Evolutionary conservation across 2,888 invertebrate species (phyloP), one percentile per base, ranked within the genome.

Genomic region (Metallyticus violacea): DNA sequence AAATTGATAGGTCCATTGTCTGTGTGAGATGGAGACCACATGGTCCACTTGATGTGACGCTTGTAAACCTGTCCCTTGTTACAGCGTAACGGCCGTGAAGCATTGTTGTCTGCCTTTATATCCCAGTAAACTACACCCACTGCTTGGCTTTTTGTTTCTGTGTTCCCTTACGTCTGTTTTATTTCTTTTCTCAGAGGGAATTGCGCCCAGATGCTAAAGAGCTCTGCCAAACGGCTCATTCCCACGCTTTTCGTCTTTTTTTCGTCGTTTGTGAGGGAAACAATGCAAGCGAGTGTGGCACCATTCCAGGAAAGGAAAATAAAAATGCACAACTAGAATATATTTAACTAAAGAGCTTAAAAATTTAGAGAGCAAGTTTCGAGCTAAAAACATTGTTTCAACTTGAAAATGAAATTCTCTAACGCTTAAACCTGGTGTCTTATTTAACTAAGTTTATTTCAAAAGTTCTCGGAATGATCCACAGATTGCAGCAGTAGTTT

Each of bases 21-120:
- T 62, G 40, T 62, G 40, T 9, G 22, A 62, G 15, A 62, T 62
- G 40, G 40, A 62, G 40, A 15, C 40, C 40, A 62, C 30, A 28
- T 81, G 81, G 81, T 25, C 81, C n/a, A 81, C 26, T 81, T 81
- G 81, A 81, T 40, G 25, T 9, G 81, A 15, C 25, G 81, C 81
- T 81, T 81, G 81, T 81, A 81, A 81, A 81, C 26, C 30, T 81
- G 81, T 81, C 81, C 30, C 81, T 30, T 62, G 40, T 62, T 62
- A 62, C 40, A 22, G n/a, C n/a, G n/a, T n/a, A n/a, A n/a, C n/a
- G 40, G 40, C 40, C 40, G 40, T 62, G 40, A 62, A 62, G 40
- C 40, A 62, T 62, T 62, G 40, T 62, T 62, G 40, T 62, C 40
- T 62, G 15, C 40, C 40, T 62, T 62, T 62, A 62, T 62, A 62